A percentile compares a stretch with the other conserved stretches of the same genome.
Conservation (phyloP, 2,797 vertebrate species). For the Rhinatrema bivittatum region DNA sequence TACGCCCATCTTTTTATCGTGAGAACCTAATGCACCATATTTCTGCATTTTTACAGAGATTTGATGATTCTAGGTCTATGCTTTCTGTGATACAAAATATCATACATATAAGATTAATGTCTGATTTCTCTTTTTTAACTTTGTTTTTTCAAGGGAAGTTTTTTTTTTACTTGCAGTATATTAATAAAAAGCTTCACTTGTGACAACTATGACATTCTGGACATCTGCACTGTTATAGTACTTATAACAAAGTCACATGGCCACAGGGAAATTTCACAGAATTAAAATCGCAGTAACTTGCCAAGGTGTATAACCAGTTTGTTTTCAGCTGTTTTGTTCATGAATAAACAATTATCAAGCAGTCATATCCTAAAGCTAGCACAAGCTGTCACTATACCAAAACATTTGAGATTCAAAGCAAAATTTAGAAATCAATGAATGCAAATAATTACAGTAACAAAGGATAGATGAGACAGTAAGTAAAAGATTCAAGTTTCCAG, state of each 20-base stretch:
- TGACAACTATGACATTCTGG: slow-evolving; percentile 47
- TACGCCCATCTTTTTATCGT: no score
- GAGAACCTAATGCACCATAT: no score
- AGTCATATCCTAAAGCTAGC: slow-evolving; percentile 74
- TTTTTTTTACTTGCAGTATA: no score
- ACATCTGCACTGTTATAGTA: slow-evolving; percentile 57
- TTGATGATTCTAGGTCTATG: no score
- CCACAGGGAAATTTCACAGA: slow-evolving; percentile 65
- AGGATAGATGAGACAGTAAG: slow-evolving; percentile 1
- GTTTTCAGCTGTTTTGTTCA: slow-evolving; percentile 76
- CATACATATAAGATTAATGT: no score
- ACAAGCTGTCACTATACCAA: slow-evolving; percentile 77
- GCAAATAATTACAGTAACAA: slow-evolving; percentile 60
- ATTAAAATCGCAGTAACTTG: slow-evolving; percentile 60
- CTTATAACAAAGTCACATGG: slow-evolving; percentile 62
- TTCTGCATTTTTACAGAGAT: no score
- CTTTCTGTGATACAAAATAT: no score
- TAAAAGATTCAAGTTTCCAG: no score
- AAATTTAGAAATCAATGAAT: slow-evolving; percentile 64
- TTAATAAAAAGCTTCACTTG: no score
- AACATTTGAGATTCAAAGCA: slow-evolving; percentile 78
- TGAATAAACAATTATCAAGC: slow-evolving; percentile 82
- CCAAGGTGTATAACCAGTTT: slow-evolving; percentile 75
- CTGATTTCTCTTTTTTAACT: no score
- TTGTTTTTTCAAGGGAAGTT: no score